A percentile compares a stretch with the other conserved stretches of the same genome.
phyloP scores from a whole-genome alignment of 1,140 invertebrate genomes.

The Drosophila hydei region DNA sequence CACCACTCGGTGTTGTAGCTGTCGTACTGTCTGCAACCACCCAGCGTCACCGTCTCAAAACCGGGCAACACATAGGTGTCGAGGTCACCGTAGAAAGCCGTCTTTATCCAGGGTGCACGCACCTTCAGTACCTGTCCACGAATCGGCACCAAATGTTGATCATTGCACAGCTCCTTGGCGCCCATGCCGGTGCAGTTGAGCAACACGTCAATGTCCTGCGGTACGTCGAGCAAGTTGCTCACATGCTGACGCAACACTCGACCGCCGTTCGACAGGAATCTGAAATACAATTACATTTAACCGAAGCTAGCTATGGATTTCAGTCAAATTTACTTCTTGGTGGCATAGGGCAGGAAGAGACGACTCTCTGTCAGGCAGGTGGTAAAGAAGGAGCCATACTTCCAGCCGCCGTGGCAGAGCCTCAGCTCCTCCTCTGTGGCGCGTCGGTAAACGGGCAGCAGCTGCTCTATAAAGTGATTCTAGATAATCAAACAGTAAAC shows the following conservation, averaged over 20 bases:
- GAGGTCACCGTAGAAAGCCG: constrained; percentile 92
- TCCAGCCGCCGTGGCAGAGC: constrained; percentile 89
- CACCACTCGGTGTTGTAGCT: constrained; percentile 89
- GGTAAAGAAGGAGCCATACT: constrained; percentile 92
- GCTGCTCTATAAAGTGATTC: constrained; percentile 90
- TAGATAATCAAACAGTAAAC: constrained; percentile 75
- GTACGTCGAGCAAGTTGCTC: constrained; percentile 86
- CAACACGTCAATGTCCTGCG: constrained; percentile 89
- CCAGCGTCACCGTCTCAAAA: constrained; percentile 89
- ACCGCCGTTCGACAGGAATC: constrained; percentile 86
- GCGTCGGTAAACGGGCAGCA: constrained; percentile 90
- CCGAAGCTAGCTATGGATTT: not conserved
- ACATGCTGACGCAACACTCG: constrained; percentile 86
- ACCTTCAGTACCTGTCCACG: constrained; percentile 95
- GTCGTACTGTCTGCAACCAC: constrained; percentile 92
- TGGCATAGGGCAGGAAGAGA: constrained; percentile 90
- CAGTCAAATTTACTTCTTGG: constrained; percentile 85
- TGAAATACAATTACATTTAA: constrained; percentile 54
- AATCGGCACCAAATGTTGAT: constrained; percentile 91
- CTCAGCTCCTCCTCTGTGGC: constrained; percentile 89
- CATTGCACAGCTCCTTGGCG: constrained; percentile 90
- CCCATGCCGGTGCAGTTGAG: constrained; percentile 96
- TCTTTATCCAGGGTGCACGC: constrained; percentile 95
- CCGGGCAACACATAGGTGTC: constrained; percentile 95
- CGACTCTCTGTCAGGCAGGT: constrained; percentile 90